Evolutionary conservation across 2,797 vertebrate genomes (phyloP), one percentile per base, ranked within the genome.

Genomic region (Perodicticus potto): DNA sequence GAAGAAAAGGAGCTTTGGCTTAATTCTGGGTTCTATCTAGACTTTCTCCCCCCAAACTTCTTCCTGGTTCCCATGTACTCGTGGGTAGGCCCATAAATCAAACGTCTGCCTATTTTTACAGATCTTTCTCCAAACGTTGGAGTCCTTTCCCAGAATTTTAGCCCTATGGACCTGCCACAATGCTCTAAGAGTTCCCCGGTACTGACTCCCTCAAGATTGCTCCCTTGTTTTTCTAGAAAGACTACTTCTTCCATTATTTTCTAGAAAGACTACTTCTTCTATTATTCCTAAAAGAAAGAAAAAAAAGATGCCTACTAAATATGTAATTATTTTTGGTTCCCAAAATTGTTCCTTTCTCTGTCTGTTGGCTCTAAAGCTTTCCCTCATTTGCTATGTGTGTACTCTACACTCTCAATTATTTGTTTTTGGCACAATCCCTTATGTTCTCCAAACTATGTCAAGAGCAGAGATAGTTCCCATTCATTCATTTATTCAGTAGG

Each of bases 101-200:
- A 61, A 23, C 8, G 0, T 16, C 14, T 37, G 14, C 45, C 14
- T 77, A 3, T 3, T 23, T 80, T 91, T 25, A 45, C 1, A n/a
- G 59, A 84, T 81, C 45, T 91, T 70, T 88, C 40, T 90, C 29
- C 63, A 91, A 80, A 88, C 4, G 63, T 67, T 72, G 85, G 13
- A 65, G 1, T 67, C n/a, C 23, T 84, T 78, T 80, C 61, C n/a
- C 49, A 76, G 32, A 72, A 77, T 7, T 82, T 40, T 40, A 82
- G 40, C 37, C 63, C 25, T 86, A 11, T 57, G 55, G 22, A 85
- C 12, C 27, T 73, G 40, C 8, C 43, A 20, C 37, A 55, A 55
- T 34, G 29, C 9, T 43, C 2, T 78, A 45, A 73, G 70, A 59
- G n/a, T 73, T 86, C 5, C 23, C 27, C 32, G 13, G 17, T 34